phyloP scores from a whole-genome alignment of 2,888 invertebrate species.

The Brachyptera risi region DNA sequence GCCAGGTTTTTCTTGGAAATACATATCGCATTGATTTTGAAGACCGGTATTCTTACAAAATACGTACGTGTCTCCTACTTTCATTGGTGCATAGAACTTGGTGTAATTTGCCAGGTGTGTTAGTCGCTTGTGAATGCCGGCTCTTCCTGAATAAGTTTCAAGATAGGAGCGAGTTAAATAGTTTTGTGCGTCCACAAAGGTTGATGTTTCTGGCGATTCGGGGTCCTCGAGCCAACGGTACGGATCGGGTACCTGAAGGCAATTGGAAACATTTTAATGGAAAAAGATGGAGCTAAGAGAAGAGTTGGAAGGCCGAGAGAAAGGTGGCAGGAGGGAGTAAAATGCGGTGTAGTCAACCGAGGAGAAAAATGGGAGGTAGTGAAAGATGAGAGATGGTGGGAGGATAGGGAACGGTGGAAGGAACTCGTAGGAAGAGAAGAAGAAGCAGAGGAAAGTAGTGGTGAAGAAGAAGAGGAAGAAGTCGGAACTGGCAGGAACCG shows the following conservation, averaged over 20 bases:
- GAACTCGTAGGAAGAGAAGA: too few species aligned
- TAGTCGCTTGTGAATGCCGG: constrained; percentile 46
- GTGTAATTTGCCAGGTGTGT: constrained; percentile 54
- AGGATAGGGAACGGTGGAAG: too few species aligned
- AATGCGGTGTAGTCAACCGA: too few species aligned
- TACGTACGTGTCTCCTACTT: constrained; percentile 50
- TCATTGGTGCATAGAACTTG: constrained; percentile 50
- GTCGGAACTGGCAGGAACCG: too few species aligned
- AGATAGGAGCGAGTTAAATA: constrained; percentile 49
- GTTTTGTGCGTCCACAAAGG: constrained; percentile 53
- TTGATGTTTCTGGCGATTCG: constrained; percentile 50
- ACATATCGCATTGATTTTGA: constrained; percentile 95
- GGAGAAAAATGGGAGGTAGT: too few species aligned
- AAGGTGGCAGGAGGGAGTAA: too few species aligned
- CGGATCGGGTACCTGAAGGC: constrained; percentile 50
- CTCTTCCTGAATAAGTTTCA: constrained; percentile 44
- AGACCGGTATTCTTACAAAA: constrained; percentile 64
- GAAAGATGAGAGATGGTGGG: too few species aligned
- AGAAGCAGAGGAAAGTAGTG: too few species aligned
- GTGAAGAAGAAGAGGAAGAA: too few species aligned
- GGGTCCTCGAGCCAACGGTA: constrained; percentile 57
- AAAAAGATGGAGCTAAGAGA: too few species aligned
- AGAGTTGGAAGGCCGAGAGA: too few species aligned
- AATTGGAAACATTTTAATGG: too few species aligned
- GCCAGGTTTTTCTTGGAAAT: constrained; percentile 76